phyloP scores from a whole-genome alignment of 2,113 vertebrate genomes.

The Gambusia affinis region DNA sequence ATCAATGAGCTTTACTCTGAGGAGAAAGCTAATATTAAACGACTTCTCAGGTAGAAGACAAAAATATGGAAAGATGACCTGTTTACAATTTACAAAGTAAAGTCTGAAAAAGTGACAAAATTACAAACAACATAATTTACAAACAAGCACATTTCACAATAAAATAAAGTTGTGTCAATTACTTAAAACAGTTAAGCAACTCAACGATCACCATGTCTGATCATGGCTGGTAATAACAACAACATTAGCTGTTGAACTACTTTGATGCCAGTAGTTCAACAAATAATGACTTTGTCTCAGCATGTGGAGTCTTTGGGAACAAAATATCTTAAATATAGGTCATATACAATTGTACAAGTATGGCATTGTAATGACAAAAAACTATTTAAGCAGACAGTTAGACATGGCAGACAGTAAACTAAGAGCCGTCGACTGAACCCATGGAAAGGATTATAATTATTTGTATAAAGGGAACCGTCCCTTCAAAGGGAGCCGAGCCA shows the following conservation, averaged over 20 bases:
- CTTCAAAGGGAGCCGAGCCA: not conserved
- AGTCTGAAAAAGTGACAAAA: not conserved
- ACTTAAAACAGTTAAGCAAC: not conserved
- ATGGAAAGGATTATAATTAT: no score
- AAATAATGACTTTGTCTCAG: not conserved
- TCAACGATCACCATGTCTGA: not conserved
- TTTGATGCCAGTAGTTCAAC: not conserved
- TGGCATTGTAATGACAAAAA: no score
- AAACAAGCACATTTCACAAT: not conserved
- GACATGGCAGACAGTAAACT: no score
- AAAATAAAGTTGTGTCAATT: not conserved
- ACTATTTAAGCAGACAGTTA: no score
- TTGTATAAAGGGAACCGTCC: no score
- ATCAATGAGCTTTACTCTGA: no score
- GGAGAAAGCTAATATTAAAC: not conserved
- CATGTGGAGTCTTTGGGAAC: not conserved
- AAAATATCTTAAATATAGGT: no score
- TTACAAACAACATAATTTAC: not conserved
- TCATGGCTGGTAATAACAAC: not conserved
- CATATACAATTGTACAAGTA: not conserved
- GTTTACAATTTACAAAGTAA: not conserved
- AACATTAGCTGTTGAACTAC: slow-evolving; percentile 31
- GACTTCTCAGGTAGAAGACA: not conserved
- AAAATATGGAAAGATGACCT: not conserved
- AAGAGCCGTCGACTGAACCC: no score